Percentiles rank a stretch among this genome's conserved stretches.
These are phyloP conservation scores for Trimorus sp. DNA, from an alignment of 2,888 invertebrate genomes.

Conservation along the genomic window DNA sequence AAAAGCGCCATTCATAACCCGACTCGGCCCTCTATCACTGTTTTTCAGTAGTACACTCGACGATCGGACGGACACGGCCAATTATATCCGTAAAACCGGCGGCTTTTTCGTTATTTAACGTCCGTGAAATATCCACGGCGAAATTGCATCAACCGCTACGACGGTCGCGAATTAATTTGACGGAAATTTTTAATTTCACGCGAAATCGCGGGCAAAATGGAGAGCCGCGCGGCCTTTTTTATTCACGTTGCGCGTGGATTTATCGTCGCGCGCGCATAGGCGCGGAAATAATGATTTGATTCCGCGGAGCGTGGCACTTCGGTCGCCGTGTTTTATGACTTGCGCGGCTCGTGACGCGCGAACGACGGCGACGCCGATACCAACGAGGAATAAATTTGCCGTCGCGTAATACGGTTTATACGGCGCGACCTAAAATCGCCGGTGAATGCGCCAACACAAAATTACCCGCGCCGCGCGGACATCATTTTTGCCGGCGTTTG, in stretches of 20 bases:
- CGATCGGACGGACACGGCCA: background rate
- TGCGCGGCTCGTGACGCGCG: conserved; percentile 51
- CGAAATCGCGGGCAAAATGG: background rate
- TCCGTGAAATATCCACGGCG: background rate
- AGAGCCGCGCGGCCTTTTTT: conserved; percentile 26
- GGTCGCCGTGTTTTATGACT: conserved; percentile 56
- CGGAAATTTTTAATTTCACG: conserved; percentile 13
- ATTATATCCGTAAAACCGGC: background rate
- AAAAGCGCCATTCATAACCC: too few species aligned
- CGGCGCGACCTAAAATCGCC: conserved; percentile 14
- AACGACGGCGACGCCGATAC: conserved; percentile 54
- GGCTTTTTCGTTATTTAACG: background rate
- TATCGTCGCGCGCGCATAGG: conserved; percentile 30
- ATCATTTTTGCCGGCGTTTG: conserved; percentile 49
- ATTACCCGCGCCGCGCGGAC: conserved; percentile 40
- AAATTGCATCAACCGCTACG: background rate
- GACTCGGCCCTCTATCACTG: background rate
- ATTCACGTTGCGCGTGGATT: conserved; percentile 19
- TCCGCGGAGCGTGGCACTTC: conserved; percentile 45
- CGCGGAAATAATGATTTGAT: conserved; percentile 59
- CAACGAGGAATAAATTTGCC: conserved; percentile 54
- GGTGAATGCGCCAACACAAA: conserved; percentile 29
- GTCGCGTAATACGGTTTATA: conserved; percentile 50
- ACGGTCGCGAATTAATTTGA: conserved; percentile 4
- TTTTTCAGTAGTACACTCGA: conserved; percentile 3